Conservation (phyloP, 2,888 invertebrate genomes). For the Gandaritis pyraliata region DNA sequence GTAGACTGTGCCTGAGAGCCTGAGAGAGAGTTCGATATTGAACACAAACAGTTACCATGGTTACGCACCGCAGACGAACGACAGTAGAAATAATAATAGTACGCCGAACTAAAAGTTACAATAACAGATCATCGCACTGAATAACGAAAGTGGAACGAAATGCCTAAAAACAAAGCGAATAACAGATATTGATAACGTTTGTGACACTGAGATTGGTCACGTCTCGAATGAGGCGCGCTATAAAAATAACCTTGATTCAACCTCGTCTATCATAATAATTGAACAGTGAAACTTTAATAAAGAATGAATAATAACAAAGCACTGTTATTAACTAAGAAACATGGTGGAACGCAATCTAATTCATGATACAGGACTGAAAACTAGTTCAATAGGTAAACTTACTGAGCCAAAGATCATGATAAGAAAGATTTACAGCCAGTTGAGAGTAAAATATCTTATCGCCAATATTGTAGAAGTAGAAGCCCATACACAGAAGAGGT, state of each 20-base stretch:
- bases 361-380: too few species aligned
- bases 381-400: too few species aligned
- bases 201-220: slow-evolving; percentile 29
- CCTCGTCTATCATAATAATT: slow-evolving; percentile 10
- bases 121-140: slow-evolving; percentile 31
- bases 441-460: neutral
- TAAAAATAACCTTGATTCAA: slow-evolving; percentile 23
- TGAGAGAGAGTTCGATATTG: slow-evolving; percentile 47
- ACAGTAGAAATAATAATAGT: slow-evolving; percentile 10
- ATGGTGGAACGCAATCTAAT: too few species aligned
- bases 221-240: slow-evolving; percentile 21
- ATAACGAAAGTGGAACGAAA: slow-evolving; percentile 74
- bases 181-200: slow-evolving; percentile 55
- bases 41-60: slow-evolving; percentile 69
- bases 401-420: neutral
- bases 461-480: neutral
- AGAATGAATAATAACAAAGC: neutral
- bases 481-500: neutral
- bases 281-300: neutral
- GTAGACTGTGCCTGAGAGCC: slow-evolving; percentile 16
- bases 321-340: neutral
- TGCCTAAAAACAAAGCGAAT: slow-evolving; percentile 57
- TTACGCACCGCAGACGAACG: slow-evolving; percentile 58
- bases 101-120: slow-evolving; percentile 12
- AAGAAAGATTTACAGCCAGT: neutral